A percentile compares a stretch with the other conserved stretches of the same genome.
phyloP scores from a whole-genome alignment of 2,113 vertebrate species.

The Scytalopus superciliaris region DNA sequence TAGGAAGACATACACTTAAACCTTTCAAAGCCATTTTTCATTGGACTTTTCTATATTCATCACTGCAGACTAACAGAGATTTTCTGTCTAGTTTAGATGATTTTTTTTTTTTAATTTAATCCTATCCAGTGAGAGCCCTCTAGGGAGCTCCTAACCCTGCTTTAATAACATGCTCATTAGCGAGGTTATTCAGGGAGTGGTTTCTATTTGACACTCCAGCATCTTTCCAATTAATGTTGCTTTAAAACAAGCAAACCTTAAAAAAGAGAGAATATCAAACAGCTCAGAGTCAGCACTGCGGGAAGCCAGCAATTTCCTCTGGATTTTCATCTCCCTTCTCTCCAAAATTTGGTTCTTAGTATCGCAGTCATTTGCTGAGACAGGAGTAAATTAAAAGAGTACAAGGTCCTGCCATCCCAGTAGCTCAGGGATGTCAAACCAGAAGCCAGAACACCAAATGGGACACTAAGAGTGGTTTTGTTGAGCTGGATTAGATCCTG shows the following conservation, averaged over 20 bases:
- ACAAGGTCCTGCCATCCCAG: neutral
- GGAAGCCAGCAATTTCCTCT: constrained; percentile 50
- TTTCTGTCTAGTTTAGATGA: constrained; percentile 44
- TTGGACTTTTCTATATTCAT: constrained; percentile 66
- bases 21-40: constrained; percentile 67
- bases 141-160: constrained; percentile 59
- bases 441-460: neutral
- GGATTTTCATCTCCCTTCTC: constrained; percentile 30
- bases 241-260: constrained; percentile 66
- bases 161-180: constrained; percentile 72
- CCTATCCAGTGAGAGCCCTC: constrained; percentile 52
- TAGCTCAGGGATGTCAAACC: neutral
- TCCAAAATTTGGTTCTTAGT: constrained; percentile 22
- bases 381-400: constrained; percentile 6
- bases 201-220: constrained; percentile 61
- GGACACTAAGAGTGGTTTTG: neutral
- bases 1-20: constrained; percentile 30
- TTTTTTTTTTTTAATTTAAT: constrained; percentile 66
- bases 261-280: constrained; percentile 47
- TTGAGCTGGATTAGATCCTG: neutral
- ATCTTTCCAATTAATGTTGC: constrained; percentile 67
- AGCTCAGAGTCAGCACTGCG: constrained; percentile 17
- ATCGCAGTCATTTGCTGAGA: constrained; percentile 2
- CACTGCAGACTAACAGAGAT: constrained; percentile 34
- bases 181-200: constrained; percentile 63